These are phyloP conservation scores for Hyposoter dolosus DNA, from an alignment of 2,888 invertebrate genomes.

Conservation along the genomic window DNA sequence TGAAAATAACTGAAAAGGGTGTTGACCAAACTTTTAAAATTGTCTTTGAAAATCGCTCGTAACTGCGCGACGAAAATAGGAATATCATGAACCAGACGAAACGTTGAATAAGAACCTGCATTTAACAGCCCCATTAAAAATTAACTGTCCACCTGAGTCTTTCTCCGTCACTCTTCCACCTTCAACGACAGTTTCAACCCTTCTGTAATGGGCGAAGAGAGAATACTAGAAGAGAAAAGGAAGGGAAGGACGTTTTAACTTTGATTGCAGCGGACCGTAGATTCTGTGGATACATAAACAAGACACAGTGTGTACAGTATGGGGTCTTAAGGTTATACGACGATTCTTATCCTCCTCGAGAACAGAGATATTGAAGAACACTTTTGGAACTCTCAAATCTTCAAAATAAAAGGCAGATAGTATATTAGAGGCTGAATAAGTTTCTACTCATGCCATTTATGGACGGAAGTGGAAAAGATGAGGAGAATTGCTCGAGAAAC, in stretches of 20 bases:
- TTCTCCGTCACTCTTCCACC: constrained; percentile 16
- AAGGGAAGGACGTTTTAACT: constrained; percentile 77
- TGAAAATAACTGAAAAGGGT: background rate
- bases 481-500: constrained; percentile 51
- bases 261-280: constrained; percentile 83
- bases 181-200: constrained; percentile 37
- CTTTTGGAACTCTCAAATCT: constrained; percentile 53
- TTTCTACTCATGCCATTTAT: constrained; percentile 14
- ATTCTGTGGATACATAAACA: constrained; percentile 75
- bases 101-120: constrained; percentile 77
- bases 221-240: background rate
- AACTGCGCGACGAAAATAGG: constrained; percentile 17
- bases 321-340: constrained; percentile 32
- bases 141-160: constrained; percentile 81
- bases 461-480: constrained; percentile 56
- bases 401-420: constrained; percentile 71
- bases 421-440: constrained; percentile 9
- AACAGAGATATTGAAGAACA: constrained; percentile 22
- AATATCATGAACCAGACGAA: constrained; percentile 43
- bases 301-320: constrained; percentile 36
- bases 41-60: constrained; percentile 11
- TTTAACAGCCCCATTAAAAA: constrained; percentile 84
- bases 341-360: constrained; percentile 26
- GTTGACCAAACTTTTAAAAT: background rate
- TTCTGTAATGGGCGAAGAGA: constrained; percentile 17